Evolutionary conservation across 2,888 invertebrate species (phyloP).

Genomic region (Hetaerina titia): DNA sequence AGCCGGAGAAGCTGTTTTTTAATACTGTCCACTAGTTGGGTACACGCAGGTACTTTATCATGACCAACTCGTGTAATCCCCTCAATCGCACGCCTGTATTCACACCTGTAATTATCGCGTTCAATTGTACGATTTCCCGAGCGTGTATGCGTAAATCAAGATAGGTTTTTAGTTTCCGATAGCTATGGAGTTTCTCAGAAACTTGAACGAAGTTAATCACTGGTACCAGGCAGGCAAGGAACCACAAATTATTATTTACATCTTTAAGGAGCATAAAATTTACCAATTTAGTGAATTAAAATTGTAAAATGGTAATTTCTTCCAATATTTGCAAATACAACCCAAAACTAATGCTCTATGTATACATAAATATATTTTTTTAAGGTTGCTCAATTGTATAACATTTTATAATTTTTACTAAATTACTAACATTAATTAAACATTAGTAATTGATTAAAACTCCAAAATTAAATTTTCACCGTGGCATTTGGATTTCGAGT

Average conservation of each 20-base stretch:
- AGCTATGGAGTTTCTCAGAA: no score
- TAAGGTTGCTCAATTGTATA: no score
- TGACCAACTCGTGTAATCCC: background rate
- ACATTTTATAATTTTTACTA: no score
- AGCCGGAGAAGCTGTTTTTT: background rate
- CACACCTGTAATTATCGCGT: constrained; percentile 37
- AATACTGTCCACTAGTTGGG: background rate
- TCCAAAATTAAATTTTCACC: no score
- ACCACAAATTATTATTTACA: background rate
- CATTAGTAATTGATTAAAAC: no score
- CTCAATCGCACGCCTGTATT: constrained; percentile 11
- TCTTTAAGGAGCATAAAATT: background rate
- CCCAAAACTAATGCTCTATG: no score
- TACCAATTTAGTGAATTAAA: background rate
- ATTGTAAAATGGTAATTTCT: no score
- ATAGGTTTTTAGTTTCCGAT: background rate
- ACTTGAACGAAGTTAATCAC: background rate
- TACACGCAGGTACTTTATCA: background rate
- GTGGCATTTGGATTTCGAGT: no score
- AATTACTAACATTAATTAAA: no score
- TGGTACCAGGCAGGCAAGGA: background rate
- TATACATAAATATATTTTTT: no score
- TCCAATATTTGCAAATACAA: no score
- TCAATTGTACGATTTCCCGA: constrained; percentile 35
- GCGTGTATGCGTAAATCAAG: constrained; percentile 32